These are phyloP conservation scores for Venturia canescens DNA, from an alignment of 1,140 invertebrate genomes.

Conservation along the genomic window DNA sequence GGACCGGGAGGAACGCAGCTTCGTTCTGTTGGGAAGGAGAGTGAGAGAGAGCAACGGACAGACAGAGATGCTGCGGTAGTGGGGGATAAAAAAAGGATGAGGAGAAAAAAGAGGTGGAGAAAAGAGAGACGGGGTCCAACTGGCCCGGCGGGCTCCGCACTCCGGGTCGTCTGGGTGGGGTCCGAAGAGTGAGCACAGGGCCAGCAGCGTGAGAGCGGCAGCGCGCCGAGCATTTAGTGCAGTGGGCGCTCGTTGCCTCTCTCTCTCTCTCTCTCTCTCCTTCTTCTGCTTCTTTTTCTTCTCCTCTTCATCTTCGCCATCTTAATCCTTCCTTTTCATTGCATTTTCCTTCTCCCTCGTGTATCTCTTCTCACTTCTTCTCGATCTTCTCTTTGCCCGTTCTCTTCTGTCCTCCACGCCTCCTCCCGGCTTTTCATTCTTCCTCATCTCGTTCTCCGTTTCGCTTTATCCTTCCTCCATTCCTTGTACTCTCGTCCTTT, in stretches of 20 bases:
- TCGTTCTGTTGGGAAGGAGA: neutral
- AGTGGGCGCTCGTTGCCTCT: slow-evolving; percentile 59
- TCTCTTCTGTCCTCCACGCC: no score
- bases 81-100: slow-evolving; percentile 9
- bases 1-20: neutral
- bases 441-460: slow-evolving; percentile 31
- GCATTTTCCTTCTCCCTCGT: slow-evolving; percentile 46
- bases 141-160: slow-evolving; percentile 55
- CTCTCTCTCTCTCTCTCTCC: slow-evolving; percentile 29
- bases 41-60: no score
- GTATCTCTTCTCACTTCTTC: slow-evolving; percentile 3
- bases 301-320: slow-evolving; percentile 8
- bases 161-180: slow-evolving; percentile 46
- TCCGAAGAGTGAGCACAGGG: slow-evolving; percentile 48
- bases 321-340: slow-evolving; percentile 48
- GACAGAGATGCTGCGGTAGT: neutral
- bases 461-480: slow-evolving; percentile 48
- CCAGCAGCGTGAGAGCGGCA: slow-evolving; percentile 71
- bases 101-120: slow-evolving; percentile 36
- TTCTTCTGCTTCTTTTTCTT: slow-evolving; percentile 47
- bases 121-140: slow-evolving; percentile 46
- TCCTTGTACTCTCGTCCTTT: slow-evolving; percentile 30
- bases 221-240: slow-evolving; percentile 71
- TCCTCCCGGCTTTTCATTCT: neutral
- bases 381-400: neutral